Evolutionary conservation across 1,140 invertebrate species (phyloP).

Genomic region (Sogatella furcifera): DNA sequence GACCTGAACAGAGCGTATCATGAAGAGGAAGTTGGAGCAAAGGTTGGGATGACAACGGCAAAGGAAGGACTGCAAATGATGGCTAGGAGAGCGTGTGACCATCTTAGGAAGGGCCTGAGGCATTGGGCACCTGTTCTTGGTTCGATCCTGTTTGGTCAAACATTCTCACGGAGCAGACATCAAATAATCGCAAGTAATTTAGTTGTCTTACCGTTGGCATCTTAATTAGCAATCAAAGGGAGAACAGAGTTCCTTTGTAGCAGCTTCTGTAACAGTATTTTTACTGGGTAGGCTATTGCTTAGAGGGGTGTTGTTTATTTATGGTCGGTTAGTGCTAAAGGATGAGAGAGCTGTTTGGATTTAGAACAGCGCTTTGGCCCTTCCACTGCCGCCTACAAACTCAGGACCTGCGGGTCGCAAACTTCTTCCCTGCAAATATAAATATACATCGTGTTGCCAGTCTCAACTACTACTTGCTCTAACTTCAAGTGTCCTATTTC

Average conservation of each 20-base stretch:
- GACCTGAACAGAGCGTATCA: too few species aligned
- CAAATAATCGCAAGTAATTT: slow-evolving; percentile 16
- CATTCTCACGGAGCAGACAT: background rate
- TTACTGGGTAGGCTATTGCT: too few species aligned
- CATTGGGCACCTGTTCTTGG: background rate
- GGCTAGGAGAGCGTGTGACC: too few species aligned
- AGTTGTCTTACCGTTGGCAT: slow-evolving; percentile 10
- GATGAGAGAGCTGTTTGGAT: slow-evolving; percentile 14
- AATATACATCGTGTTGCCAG: background rate
- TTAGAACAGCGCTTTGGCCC: slow-evolving; percentile 10
- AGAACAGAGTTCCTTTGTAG: background rate
- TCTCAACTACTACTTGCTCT: too few species aligned
- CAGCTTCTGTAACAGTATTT: background rate
- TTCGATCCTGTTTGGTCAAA: slow-evolving; percentile 6
- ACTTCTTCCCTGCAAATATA: background rate
- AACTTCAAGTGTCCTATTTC: too few species aligned
- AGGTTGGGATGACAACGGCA: too few species aligned
- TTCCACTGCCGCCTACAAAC: background rate
- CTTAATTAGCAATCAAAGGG: slow-evolving; percentile 15
- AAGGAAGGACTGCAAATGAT: too few species aligned
- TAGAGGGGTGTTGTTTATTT: slow-evolving; percentile 12
- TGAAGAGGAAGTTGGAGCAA: too few species aligned
- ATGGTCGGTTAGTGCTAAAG: slow-evolving; percentile 14
- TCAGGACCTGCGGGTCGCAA: background rate
- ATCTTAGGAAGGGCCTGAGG: too few species aligned